These are phyloP conservation scores for Xanthorhoe designata DNA, from an alignment of 2,888 invertebrate genomes.

Conservation along the genomic window DNA sequence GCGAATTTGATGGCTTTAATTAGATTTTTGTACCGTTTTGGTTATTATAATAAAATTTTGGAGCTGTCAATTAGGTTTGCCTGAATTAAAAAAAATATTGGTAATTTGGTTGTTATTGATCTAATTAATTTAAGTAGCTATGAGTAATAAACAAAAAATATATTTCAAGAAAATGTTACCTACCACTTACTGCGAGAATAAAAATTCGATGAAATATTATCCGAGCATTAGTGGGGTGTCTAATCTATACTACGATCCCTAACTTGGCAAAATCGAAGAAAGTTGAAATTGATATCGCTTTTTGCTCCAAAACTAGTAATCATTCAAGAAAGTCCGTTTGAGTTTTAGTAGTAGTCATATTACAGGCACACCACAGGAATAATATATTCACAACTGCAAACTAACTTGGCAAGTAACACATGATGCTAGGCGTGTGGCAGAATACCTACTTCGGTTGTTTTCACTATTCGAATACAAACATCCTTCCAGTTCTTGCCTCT, in stretches of 20 bases:
- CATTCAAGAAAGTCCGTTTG: neutral
- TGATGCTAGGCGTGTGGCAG: neutral
- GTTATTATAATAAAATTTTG: conserved; percentile 10
- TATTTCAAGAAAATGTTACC: too few species aligned
- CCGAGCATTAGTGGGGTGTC: too few species aligned
- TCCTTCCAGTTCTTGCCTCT: conserved; percentile 6
- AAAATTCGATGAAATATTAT: too few species aligned
- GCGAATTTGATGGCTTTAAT: conserved; percentile 54
- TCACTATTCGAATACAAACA: conserved; percentile 11
- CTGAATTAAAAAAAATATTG: neutral
- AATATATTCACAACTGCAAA: neutral
- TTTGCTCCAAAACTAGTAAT: neutral
- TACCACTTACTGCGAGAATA: too few species aligned
- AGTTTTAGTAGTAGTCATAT: neutral
- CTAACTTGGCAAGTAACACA: neutral
- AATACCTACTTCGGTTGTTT: conserved; percentile 10
- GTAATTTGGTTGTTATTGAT: neutral
- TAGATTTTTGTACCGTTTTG: conserved; percentile 43
- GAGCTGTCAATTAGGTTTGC: neutral
- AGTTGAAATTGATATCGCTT: neutral
- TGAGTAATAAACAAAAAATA: too few species aligned
- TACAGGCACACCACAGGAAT: neutral
- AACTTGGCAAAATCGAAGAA: neutral
- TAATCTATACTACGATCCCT: too few species aligned
- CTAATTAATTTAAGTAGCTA: too few species aligned